Percentiles rank a stretch among this genome's conserved stretches.
phyloP scores from a whole-genome alignment of 2,113 vertebrate species.

The Pteronura brasiliensis region DNA sequence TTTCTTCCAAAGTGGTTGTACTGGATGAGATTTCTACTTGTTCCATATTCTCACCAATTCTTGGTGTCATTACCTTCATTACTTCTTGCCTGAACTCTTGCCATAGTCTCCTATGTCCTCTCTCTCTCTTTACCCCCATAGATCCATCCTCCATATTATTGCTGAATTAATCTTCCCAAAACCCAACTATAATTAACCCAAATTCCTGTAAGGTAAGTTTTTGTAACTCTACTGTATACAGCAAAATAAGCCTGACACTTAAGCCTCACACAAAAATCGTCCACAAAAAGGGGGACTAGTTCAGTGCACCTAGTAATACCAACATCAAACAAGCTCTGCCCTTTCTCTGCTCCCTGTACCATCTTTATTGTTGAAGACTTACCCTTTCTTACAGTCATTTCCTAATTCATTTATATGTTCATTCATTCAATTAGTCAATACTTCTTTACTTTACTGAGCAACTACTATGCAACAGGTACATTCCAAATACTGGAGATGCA shows the following conservation, averaged over 20 bases:
- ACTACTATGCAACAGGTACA: neutral
- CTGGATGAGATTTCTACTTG: neutral
- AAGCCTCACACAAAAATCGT: neutral
- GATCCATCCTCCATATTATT: neutral
- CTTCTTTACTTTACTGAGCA: neutral
- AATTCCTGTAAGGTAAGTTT: neutral
- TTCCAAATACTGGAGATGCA: neutral
- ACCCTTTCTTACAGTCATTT: neutral
- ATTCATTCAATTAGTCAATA: neutral
- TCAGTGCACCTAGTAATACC: neutral
- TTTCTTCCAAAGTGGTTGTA: neutral
- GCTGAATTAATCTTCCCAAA: neutral
- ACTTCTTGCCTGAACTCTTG: neutral
- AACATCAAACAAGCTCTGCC: neutral
- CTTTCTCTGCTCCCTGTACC: neutral
- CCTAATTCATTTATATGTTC: neutral
- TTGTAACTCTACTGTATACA: neutral
- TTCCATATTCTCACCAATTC: neutral
- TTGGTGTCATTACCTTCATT: neutral
- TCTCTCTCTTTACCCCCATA: neutral
- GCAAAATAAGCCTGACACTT: neutral
- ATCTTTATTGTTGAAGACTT: neutral
- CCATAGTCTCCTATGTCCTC: neutral
- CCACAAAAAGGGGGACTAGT: neutral
- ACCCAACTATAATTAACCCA: neutral